Percentiles rank a stretch among this genome's conserved stretches.
Evolutionary conservation across 2,888 invertebrate species (phyloP).

Genomic region (Scaptomyza polygonia): DNA sequence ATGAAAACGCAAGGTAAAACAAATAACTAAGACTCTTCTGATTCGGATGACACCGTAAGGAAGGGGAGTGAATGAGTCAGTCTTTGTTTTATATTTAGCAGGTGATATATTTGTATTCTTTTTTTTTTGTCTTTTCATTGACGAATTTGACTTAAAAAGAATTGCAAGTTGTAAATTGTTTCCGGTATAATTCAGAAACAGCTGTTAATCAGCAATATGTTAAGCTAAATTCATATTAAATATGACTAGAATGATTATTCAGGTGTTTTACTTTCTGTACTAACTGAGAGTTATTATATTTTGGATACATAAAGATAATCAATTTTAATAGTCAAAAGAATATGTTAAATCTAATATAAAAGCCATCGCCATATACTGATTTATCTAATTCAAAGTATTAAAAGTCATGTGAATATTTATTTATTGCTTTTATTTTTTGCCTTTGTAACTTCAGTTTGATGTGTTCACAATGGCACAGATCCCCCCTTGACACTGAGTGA

Average conservation of each 20-base stretch:
- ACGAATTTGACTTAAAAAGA: constrained; percentile 7
- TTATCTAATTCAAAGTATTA: too few species aligned
- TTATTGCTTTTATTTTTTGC: background rate
- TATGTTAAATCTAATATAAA: too few species aligned
- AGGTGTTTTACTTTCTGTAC: too few species aligned
- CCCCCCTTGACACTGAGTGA: constrained; percentile 59
- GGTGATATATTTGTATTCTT: constrained; percentile 9
- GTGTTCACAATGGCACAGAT: constrained; percentile 9
- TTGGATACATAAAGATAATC: too few species aligned
- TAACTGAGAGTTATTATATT: too few species aligned
- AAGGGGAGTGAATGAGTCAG: constrained; percentile 28
- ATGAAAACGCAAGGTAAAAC: background rate
- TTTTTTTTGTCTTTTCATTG: background rate
- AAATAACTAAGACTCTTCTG: constrained; percentile 18
- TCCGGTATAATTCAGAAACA: constrained; percentile 2
- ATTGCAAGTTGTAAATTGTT: constrained; percentile 26
- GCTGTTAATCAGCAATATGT: background rate
- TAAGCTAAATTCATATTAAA: background rate
- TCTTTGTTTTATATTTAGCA: background rate
- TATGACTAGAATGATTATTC: too few species aligned
- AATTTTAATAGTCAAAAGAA: too few species aligned
- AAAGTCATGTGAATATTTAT: background rate
- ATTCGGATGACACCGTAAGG: constrained; percentile 16
- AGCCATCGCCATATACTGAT: too few species aligned
- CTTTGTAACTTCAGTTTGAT: background rate